These are phyloP conservation scores for Pseudomugil tenellus DNA, from an alignment of 2,797 vertebrate species.

Conservation along the genomic window DNA sequence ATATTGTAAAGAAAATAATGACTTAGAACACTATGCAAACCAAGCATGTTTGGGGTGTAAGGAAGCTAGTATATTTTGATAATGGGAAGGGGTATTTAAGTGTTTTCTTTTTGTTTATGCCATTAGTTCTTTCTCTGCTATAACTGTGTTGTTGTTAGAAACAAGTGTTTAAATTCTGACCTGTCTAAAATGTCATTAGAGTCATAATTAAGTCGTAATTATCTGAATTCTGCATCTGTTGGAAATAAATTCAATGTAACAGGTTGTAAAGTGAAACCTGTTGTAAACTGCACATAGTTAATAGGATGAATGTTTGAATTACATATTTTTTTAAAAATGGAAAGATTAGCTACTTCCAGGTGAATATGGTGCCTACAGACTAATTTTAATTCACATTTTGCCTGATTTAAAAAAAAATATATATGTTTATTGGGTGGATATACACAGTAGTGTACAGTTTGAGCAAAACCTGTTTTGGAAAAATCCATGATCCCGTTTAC, in stretches of 20 bases:
- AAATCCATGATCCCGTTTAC: not conserved
- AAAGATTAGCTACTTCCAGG: slow-evolving; percentile 22
- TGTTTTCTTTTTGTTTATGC: slow-evolving; percentile 10
- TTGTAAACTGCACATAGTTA: slow-evolving; percentile 19
- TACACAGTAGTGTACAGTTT: slow-evolving; percentile 12
- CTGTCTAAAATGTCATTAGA: slow-evolving; percentile 32
- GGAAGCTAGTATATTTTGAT: slow-evolving; percentile 58
- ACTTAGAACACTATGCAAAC: slow-evolving; percentile 74
- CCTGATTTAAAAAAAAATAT: not conserved
- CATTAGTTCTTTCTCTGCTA: slow-evolving; percentile 30
- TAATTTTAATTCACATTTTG: slow-evolving; percentile 40
- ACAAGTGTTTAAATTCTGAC: slow-evolving; percentile 23
- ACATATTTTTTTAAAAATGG: too few species aligned
- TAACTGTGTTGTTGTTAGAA: slow-evolving; percentile 31
- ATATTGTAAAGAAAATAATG: slow-evolving; percentile 53
- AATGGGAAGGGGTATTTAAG: slow-evolving; percentile 76
- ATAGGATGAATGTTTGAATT: slow-evolving; percentile 22
- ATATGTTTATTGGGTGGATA: slow-evolving; percentile 9
- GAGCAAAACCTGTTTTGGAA: slow-evolving; percentile 1
- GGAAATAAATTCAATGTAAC: slow-evolving; percentile 28
- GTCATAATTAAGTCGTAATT: not conserved
- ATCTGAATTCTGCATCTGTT: slow-evolving; percentile 23
- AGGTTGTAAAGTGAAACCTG: slow-evolving; percentile 1
- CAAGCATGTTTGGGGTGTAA: slow-evolving; percentile 48
- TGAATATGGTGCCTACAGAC: slow-evolving; percentile 43